Conservation (phyloP, 2,888 invertebrate species). For the Trachelus tabidus region DNA sequence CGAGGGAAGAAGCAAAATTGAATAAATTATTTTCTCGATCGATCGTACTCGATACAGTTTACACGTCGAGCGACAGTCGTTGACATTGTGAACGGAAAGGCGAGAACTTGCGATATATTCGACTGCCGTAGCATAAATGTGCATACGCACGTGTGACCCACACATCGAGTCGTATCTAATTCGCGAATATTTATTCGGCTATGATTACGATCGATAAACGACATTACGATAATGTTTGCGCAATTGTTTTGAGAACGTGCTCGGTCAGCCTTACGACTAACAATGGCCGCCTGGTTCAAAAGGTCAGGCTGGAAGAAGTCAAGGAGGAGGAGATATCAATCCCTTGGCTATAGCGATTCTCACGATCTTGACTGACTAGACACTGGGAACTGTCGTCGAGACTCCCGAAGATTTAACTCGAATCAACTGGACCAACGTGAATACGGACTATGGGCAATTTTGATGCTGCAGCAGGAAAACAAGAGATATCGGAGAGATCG, state of each 20-base stretch:
- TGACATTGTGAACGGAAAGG: too few species aligned
- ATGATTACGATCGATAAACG: too few species aligned
- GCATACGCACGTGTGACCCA: too few species aligned
- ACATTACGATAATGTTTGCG: constrained; percentile 37
- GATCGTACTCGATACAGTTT: too few species aligned
- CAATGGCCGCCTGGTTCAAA: not conserved
- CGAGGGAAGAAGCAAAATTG: too few species aligned
- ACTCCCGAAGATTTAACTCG: not conserved
- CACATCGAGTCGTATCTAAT: too few species aligned
- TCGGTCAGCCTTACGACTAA: constrained; percentile 16
- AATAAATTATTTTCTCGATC: too few species aligned
- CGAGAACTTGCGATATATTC: too few species aligned
- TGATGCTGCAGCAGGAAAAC: not conserved
- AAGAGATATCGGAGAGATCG: not conserved
- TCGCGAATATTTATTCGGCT: too few species aligned
- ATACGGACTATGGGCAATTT: not conserved
- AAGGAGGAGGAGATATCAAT: not conserved
- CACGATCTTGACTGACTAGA: not conserved
- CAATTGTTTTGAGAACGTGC: constrained; percentile 42
- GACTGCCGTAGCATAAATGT: too few species aligned
- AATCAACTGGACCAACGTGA: not conserved
- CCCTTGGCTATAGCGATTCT: not conserved
- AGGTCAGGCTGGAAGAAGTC: not conserved
- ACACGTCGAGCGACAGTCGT: too few species aligned
- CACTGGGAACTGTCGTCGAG: not conserved